Conservation (phyloP, 2,113 vertebrate species). For the Protomyctophum bolini region DNA sequence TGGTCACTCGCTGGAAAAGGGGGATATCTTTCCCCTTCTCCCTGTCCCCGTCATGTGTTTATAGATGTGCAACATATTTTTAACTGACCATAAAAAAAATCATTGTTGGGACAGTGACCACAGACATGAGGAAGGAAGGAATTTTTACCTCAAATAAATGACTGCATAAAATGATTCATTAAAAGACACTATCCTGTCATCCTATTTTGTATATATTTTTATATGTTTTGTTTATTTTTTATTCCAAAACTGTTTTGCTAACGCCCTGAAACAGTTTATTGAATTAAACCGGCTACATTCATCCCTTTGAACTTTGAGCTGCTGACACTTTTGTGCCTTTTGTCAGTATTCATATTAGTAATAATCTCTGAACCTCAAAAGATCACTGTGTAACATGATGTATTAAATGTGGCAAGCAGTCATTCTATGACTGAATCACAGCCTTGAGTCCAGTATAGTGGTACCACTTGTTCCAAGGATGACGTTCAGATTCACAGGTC, state of each 20-base stretch:
- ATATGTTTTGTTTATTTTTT: too few relatives aligned
- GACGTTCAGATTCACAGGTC: too few relatives aligned
- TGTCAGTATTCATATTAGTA: not conserved
- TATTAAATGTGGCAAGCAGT: conserved; percentile 14
- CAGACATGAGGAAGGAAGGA: conserved; percentile 19
- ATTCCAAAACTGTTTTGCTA: conserved; percentile 1
- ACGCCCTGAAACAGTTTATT: not conserved
- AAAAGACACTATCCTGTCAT: conserved; percentile 22
- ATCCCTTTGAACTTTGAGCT: not conserved
- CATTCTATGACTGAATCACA: conserved; percentile 3
- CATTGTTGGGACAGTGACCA: conserved; percentile 16
- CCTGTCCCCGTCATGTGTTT: conserved; percentile 36
- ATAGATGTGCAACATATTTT: conserved; percentile 37
- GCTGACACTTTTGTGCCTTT: not conserved
- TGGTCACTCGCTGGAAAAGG: conserved; percentile 50
- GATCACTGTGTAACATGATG: conserved; percentile 2
- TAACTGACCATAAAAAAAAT: not conserved
- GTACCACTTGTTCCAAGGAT: too few relatives aligned
- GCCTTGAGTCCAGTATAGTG: too few relatives aligned
- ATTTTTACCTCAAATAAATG: not conserved
- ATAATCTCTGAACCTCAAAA: conserved; percentile 15
- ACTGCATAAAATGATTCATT: conserved; percentile 13
- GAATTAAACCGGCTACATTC: not conserved
- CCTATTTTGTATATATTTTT: not conserved
- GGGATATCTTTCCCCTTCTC: conserved; percentile 26